Evolutionary conservation across 2,113 vertebrate species (phyloP), one percentile per base, ranked within the genome.

Genomic region (Nymphicus hollandicus): DNA sequence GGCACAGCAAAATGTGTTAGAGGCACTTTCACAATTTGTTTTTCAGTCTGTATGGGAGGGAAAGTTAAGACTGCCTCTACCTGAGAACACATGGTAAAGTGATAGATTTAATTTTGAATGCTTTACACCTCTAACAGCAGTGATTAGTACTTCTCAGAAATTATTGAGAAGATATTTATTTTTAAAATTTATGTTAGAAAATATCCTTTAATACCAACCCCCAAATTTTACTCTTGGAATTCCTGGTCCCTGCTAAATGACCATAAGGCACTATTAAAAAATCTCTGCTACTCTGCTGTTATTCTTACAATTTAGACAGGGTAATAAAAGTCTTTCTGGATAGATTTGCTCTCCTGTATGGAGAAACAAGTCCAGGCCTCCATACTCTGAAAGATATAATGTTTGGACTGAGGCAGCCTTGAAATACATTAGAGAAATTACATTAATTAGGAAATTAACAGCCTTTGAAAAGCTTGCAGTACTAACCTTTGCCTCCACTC

Each of bases 381-480:
- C 31, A 31, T n/a, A 60, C 14, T 78, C 41, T 24, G 55, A 88
- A 86, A 68, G 7, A 85, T 89, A 66, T 77, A 29, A 53, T 33
- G 10, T 47, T 85, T 80, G 37, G n/a, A 58, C 71, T 24, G 31
- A 86, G 37, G 23, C 25, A 93, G 41, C 66, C 64, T 61, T 69
- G n/a, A 80, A 93, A 88, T 14, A 80, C 78, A 33, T 41, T 79
- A 56, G 8, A 76, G 63, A 29, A 91, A 89, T 93, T 77, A 93
- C 28, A 92, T 82, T 77, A 80, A 85, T 89, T 92, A 73, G 74
- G 18, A 88, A 95, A 82, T 63, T 58, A 85, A 76, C 56, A 90
- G 70, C n/a, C 49, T 95, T 65, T 89, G 79, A 80, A 91, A 83
- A 86, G 23, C 39, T 85, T 88, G 28, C 17, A 37, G 17, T 25